Evolutionary conservation across 1,140 invertebrate species (phyloP).

Genomic region (Globodera ellingtonae): DNA sequence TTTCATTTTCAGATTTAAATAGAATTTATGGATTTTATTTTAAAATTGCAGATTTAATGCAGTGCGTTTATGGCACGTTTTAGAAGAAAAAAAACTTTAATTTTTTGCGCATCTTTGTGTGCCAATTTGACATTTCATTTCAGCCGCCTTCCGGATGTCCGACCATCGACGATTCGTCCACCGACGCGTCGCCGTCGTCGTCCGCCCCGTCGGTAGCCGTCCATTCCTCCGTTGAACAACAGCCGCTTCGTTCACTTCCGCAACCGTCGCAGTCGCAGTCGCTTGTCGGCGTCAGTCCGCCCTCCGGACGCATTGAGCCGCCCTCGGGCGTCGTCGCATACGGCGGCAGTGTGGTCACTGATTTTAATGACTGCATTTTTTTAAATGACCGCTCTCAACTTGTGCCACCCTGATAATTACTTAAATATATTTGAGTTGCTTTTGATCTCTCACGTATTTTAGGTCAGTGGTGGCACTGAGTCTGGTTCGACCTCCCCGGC

Average conservation of each 20-base stretch:
- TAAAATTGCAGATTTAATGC: no score
- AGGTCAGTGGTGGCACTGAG: constrained; percentile 20
- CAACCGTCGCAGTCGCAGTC: constrained; percentile 3
- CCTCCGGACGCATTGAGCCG: constrained; percentile 1
- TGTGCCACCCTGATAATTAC: background rate
- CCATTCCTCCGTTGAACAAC: constrained; percentile 16
- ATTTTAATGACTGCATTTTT: background rate
- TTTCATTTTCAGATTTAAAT: no score
- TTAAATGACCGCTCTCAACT: no score
- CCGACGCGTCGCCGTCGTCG: constrained; percentile 9
- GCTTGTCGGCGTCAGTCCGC: constrained; percentile 15
- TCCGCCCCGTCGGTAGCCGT: constrained; percentile 22
- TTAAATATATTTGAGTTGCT: constrained; percentile 2
- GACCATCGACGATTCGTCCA: constrained; percentile 39
- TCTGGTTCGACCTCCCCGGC: background rate
- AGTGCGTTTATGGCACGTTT: no score
- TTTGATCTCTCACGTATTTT: background rate
- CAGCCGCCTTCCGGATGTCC: constrained; percentile 60
- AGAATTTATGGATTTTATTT: no score
- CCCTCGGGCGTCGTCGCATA: constrained; percentile 4
- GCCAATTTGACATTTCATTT: constrained; percentile 41
- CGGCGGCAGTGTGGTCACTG: background rate
- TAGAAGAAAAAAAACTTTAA: no score
- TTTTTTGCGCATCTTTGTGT: no score
- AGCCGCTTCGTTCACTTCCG: constrained; percentile 2